Conservation (phyloP, 2,888 invertebrate genomes). For the Rhingia rostrata region DNA sequence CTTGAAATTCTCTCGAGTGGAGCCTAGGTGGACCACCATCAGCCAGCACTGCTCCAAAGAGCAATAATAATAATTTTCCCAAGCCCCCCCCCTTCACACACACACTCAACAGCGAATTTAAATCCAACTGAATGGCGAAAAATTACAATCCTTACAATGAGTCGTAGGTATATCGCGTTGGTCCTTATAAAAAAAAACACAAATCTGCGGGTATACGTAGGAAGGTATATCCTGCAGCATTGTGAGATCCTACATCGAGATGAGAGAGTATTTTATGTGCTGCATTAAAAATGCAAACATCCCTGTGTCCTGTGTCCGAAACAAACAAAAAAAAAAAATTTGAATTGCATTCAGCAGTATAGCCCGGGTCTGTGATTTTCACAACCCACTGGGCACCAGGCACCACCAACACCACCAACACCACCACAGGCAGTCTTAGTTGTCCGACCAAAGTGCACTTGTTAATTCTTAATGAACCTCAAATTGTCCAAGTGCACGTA, state of each 20-base stretch:
- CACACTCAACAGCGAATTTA: constrained; percentile 23
- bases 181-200: constrained; percentile 27
- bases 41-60: constrained; percentile 17
- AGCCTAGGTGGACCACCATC: constrained; percentile 14
- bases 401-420: background rate
- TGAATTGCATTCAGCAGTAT: constrained; percentile 60
- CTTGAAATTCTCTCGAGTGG: constrained; percentile 57
- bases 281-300: constrained; percentile 70
- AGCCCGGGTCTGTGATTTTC: constrained; percentile 76
- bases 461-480: constrained; percentile 68
- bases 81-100: constrained; percentile 11
- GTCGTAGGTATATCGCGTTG: constrained; percentile 22
- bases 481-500: constrained; percentile 64
- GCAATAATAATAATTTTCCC: constrained; percentile 56
- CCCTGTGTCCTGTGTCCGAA: constrained; percentile 60
- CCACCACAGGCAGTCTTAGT: constrained; percentile 46
- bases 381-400: constrained; percentile 30
- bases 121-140: constrained; percentile 53
- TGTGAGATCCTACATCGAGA: background rate
- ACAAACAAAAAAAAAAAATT: background rate
- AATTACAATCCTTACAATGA: constrained; percentile 49
- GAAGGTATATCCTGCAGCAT: constrained; percentile 4
- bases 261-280: constrained; percentile 55
- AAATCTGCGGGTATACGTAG: background rate
- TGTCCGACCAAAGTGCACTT: constrained; percentile 68